A percentile compares a stretch with the other conserved stretches of the same genome.
Conservation (phyloP, 1,140 invertebrate genomes). For the Phymastichus coffea region DNA sequence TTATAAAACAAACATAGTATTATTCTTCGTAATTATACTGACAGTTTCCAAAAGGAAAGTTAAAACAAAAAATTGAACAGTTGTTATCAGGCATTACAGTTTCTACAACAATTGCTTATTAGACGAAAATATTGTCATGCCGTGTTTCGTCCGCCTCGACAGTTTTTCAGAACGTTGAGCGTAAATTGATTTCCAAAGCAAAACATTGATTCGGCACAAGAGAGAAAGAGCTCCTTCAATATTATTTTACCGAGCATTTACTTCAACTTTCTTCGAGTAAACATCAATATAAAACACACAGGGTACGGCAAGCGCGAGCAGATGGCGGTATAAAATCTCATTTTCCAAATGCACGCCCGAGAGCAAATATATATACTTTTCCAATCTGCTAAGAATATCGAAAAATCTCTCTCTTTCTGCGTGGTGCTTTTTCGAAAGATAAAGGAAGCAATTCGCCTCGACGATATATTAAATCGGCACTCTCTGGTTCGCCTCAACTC, state of each 20-base stretch:
- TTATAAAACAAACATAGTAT: too few relatives aligned
- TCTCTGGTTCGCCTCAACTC: too few relatives aligned
- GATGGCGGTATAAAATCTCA: slow-evolving; percentile 25
- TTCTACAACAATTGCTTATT: too few relatives aligned
- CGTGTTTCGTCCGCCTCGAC: too few relatives aligned
- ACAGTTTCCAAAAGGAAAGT: too few relatives aligned
- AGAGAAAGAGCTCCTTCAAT: too few relatives aligned
- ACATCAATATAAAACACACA: slow-evolving; percentile 21
- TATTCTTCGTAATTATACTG: too few relatives aligned
- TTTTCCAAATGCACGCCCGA: slow-evolving; percentile 23
- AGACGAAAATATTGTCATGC: too few relatives aligned
- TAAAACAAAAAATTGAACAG: too few relatives aligned
- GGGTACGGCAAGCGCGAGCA: background rate
- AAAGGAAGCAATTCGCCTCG: slow-evolving; percentile 4
- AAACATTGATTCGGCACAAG: too few relatives aligned
- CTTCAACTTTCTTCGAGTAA: slow-evolving; percentile 8
- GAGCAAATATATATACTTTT: slow-evolving; percentile 10
- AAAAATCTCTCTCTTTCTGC: slow-evolving; percentile 17
- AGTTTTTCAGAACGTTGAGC: too few relatives aligned
- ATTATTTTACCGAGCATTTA: slow-evolving; percentile 16
- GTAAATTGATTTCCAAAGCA: background rate
- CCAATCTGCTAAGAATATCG: slow-evolving; percentile 9
- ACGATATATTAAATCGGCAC: background rate
- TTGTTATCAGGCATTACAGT: too few relatives aligned
- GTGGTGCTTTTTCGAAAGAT: slow-evolving; percentile 7